Conservation (phyloP, 2,113 vertebrate genomes). For the Myanophis thanlyinensis region DNA sequence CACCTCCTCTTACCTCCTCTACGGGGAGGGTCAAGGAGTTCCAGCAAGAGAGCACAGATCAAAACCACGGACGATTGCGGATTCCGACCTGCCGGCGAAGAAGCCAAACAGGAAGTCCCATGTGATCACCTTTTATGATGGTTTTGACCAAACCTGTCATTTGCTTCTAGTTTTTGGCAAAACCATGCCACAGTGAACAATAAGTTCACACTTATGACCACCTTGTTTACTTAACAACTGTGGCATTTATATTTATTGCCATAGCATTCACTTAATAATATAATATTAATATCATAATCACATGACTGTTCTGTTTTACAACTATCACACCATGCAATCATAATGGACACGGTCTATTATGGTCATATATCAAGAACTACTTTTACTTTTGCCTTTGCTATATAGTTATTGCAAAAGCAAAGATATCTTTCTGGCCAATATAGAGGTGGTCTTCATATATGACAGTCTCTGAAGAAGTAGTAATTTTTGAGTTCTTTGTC, state of each 20-base stretch:
- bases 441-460: background rate
- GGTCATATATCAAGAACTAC: background rate
- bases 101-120: too few species aligned
- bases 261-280: background rate
- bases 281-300: background rate
- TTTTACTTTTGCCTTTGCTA: background rate
- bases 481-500: background rate
- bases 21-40: too few species aligned
- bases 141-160: background rate
- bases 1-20: too few species aligned
- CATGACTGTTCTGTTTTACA: background rate
- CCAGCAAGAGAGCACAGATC: too few species aligned
- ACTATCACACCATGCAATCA: background rate
- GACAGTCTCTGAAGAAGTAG: background rate
- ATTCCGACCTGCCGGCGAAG: too few species aligned
- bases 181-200: background rate
- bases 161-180: background rate
- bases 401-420: background rate
- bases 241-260: background rate
- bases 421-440: background rate
- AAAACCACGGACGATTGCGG: too few species aligned
- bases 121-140: background rate
- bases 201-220: background rate
- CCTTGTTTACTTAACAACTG: background rate
- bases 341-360: background rate